phyloP scores from a whole-genome alignment of 2,113 vertebrate species.

The Puntigrus tetrazona region DNA sequence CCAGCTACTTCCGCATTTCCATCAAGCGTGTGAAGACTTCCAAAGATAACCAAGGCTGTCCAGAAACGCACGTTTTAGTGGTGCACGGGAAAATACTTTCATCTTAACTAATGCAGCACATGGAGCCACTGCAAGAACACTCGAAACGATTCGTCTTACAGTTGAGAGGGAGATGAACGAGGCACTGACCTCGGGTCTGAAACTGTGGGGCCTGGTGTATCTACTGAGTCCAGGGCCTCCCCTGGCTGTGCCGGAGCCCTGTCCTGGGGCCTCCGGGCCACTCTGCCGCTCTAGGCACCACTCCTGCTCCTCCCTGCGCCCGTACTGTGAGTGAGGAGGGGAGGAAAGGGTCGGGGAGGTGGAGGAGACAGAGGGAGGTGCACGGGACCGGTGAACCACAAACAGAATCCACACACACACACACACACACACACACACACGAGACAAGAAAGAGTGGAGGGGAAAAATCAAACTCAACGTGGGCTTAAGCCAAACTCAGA shows the following conservation, averaged over 20 bases:
- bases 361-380: conserved; percentile 66
- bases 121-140: neutral
- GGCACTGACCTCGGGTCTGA: conserved; percentile 93
- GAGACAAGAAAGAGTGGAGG: conserved; percentile 26
- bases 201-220: conserved; percentile 87
- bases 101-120: neutral
- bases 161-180: conserved; percentile 64
- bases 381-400: conserved; percentile 61
- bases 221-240: conserved; percentile 86
- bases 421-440: too few species aligned
- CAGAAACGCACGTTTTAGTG: neutral
- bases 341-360: conserved; percentile 55
- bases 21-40: neutral
- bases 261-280: conserved; percentile 74
- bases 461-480: conserved; percentile 52
- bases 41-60: neutral
- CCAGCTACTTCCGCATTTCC: neutral
- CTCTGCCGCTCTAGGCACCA: conserved; percentile 87
- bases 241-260: conserved; percentile 80
- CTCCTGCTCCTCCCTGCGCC: conserved; percentile 95
- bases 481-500: conserved; percentile 21
- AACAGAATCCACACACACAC: conserved; percentile 47
- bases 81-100: too few species aligned
- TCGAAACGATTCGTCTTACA: conserved; percentile 16
- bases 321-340: conserved; percentile 86